Evolutionary conservation across 2,888 invertebrate species (phyloP).

Genomic region (Thalpophila matura): DNA sequence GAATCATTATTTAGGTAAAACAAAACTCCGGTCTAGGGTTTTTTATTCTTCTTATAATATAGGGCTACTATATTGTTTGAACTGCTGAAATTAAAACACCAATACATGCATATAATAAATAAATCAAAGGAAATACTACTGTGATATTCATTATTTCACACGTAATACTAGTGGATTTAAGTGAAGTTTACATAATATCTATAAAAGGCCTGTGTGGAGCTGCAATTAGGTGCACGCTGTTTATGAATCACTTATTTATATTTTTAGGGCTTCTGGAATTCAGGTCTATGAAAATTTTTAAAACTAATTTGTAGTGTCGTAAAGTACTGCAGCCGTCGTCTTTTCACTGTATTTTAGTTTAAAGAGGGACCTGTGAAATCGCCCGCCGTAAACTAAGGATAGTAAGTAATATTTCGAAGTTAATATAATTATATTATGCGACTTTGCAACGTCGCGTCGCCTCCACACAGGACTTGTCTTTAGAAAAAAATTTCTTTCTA

Average conservation of each 20-base stretch:
- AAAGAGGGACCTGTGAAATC: slow-evolving; percentile 59
- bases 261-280: slow-evolving; percentile 63
- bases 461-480: slow-evolving; percentile 78
- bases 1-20: slow-evolving; percentile 77
- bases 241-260: slow-evolving; percentile 70
- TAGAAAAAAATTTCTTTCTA: slow-evolving; percentile 63
- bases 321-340: slow-evolving; percentile 23
- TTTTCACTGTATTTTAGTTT: slow-evolving; percentile 55
- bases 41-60: slow-evolving; percentile 77
- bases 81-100: slow-evolving; percentile 63
- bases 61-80: slow-evolving; percentile 68
- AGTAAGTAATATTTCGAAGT: slow-evolving; percentile 65
- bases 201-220: slow-evolving; percentile 77
- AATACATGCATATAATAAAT: slow-evolving; percentile 62
- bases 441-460: slow-evolving; percentile 65
- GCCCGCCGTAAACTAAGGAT: slow-evolving; percentile 69
- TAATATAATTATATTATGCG: slow-evolving; percentile 60
- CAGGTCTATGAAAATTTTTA: slow-evolving; percentile 55
- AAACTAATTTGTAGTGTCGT: slow-evolving; percentile 33
- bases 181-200: slow-evolving; percentile 56
- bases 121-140: slow-evolving; percentile 85
- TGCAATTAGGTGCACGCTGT: slow-evolving; percentile 72
- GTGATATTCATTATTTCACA: slow-evolving; percentile 86
- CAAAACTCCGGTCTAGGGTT: slow-evolving; percentile 79
- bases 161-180: slow-evolving; percentile 67